Evolutionary conservation across 2,888 invertebrate genomes (phyloP), one percentile per base, ranked within the genome.

Genomic region (Agrotis exclamationis): DNA sequence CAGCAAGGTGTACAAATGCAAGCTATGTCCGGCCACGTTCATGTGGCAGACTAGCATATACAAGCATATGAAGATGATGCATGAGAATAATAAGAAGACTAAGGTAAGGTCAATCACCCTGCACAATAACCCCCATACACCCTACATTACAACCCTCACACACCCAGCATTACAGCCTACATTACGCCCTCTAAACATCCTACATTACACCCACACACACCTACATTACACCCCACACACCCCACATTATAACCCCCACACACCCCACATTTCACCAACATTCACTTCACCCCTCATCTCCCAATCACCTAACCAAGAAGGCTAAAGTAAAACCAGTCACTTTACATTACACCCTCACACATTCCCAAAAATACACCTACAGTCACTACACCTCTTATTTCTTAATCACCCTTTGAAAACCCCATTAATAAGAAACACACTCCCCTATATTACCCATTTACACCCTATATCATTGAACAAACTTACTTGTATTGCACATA

Each of bases 11-110:
- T 95, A 87, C 88, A 93, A 93, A 16, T 96, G 96, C 71, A 89
- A 91, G 20, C 87, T 94, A 0, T 96, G 96, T 44, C 93, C 96
- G 0, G 96, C 96, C 1, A 95, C 95, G 0, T 96, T 96, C 87
- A 92, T 93, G 6, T 96, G 96, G 96, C 95, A 95, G 83, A 96
- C 96, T 0, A 93, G 93, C 51, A 94, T 96, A 11, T 96, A 96
- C 88, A 96, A 96, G 44, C 96, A 96, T 44, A 90, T 93, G 84
- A 94, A 94, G 84, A 94, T 95, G 93, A 95, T 96, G 96, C 96
- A 96, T 74, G 92, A 91, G 9, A 82, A 68, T 57, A 85, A 74
- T 22, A 93, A 92, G 74, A 84, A 93, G 60, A 79, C 48, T 0
- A 95, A 94, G 92, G 94, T 94, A 58, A 56, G 51, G 14, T 9